Base-by-base conservation (phyloP, 2,888 invertebrate genomes). In the Hemithea aestivaria region DNA sequence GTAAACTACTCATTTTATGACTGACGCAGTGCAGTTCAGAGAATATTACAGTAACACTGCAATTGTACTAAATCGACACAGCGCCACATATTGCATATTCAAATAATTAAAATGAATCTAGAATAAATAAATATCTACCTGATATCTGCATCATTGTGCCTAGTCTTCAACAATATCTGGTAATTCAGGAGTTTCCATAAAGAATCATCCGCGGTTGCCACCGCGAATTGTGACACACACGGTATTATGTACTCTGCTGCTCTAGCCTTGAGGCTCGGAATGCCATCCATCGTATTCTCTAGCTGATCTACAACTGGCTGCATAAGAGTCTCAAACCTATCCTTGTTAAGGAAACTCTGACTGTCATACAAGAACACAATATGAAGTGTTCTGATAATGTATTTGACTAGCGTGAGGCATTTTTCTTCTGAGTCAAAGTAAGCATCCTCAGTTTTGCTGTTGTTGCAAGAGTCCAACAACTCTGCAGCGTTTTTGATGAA, bases 161-260 rank as follows among this genome's bases (percentile, higher is more conserved):
- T 90, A 0, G 96, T 95, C 83, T 98, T 98, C 49, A 97, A 85
- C 35, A 97, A 78, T 48, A 97, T 91, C 70, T 97, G 95, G 73
- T 97, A 96, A 68, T 97, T 96, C 45, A 98, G 81, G 55, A 94
- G 91, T 66, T 97, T 97, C 94, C 97, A 97, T 16, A 95, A 75
- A 0, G 94, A 91, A 69, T 97, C 96, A 63, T 96, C 96, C 1
- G 92, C 93, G 1, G 92, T 91, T 0, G 94, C 93, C 7, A 93
- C 91, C 0, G 95, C 94, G 58, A 98, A 91, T 59, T 95, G 93
- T 0, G 94, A 91, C 41, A 97, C 88, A 62, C 95, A 95, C 0
- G 93, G 93, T n/a, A 91, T 91, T 20, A 97, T 77, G 10, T 91
- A 71, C 28, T 89, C 81, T 32, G 71, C 73, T 0, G 91, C 89